A percentile compares a stretch with the other conserved stretches of the same genome.
Evolutionary conservation across 1,140 invertebrate genomes (phyloP).

Genomic region (Caenorhabditis briggsae): DNA sequence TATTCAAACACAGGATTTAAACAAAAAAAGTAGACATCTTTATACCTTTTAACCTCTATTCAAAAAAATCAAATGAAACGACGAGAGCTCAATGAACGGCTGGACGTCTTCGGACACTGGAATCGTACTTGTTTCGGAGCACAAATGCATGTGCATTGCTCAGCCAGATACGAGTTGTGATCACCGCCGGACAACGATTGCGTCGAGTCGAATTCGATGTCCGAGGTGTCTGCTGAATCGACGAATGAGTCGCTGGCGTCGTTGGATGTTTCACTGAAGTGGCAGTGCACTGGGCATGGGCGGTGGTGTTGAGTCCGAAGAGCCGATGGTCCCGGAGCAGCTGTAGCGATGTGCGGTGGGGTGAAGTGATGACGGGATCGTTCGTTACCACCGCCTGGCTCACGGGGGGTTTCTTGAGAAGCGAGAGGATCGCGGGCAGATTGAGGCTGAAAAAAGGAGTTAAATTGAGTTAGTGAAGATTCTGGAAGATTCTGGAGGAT

Average conservation of each 20-base stretch:
- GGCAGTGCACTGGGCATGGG: not conserved
- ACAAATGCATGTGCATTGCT: conserved; percentile 14
- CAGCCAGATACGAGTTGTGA: not conserved
- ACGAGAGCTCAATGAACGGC: not conserved
- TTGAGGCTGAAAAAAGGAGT: not conserved
- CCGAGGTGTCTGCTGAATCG: not conserved
- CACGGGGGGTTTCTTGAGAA: not conserved
- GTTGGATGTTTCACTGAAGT: not conserved
- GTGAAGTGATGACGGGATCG: not conserved
- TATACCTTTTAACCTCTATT: too few species aligned
- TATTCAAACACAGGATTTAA: too few species aligned
- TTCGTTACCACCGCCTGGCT: not conserved
- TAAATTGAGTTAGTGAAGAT: too few species aligned
- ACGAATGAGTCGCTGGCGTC: conserved; percentile 1
- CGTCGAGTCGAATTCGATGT: conserved; percentile 23
- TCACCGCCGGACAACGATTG: not conserved
- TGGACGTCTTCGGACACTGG: not conserved
- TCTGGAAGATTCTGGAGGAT: too few species aligned
- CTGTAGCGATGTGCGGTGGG: conserved; percentile 12
- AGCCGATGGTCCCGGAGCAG: not conserved
- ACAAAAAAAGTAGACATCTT: too few species aligned
- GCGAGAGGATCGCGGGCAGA: not conserved
- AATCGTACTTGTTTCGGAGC: conserved; percentile 26
- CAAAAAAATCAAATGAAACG: not conserved
- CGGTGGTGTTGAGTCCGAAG: not conserved